Base-by-base conservation (phyloP, 2,888 invertebrate species). In the Nezara viridula region DNA sequence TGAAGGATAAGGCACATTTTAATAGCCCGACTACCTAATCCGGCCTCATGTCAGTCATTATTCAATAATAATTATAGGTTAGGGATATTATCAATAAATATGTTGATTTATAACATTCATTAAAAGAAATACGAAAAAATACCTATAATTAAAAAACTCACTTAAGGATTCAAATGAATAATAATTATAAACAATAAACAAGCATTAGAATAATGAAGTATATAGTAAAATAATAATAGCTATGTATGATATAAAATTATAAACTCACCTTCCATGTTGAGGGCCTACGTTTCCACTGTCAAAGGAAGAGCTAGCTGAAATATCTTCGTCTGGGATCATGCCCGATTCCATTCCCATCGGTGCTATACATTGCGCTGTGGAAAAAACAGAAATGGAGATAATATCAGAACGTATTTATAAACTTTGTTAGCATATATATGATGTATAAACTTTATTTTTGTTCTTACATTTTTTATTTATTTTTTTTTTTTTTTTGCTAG, bases 321-420 rank as follows among this genome's bases (percentile, higher is more conserved):
- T 94, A 92, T 95, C 95, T 91, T 93, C 93, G 92, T 95, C 95
- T 90, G 93, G 93, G 91, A 95, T 95, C 90, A 93, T 93, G 85
- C 95, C 94, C 85, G 94, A 94, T 92, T 95, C 94, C 95, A 95
- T 95, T 89, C 95, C 95, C 92, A 95, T 93, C 85, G 95, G 93
- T 90, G 93, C 93, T 91, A 93, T 93, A 92, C 95, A 95, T 93
- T 94, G 94, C 90, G 94, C 95, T 95, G 93, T 86, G 93, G 92
- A 86, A 90, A 88, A 90, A 89, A 90, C 85, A 86, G 66, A 77
- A 89, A 60, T 44, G 10, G 90, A 32, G 10, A 50, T n/a, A 81
- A 40, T 77, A 49, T 85, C n/a, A 47, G 2, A 47, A 24, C 14
- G 24, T n/a, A 37, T 40, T 40, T 6, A 7, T 21, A 81, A 44